Evolutionary conservation across 2,113 vertebrate genomes (phyloP), one percentile per base, ranked within the genome.

Genomic region (Bettongia penicillata): DNA sequence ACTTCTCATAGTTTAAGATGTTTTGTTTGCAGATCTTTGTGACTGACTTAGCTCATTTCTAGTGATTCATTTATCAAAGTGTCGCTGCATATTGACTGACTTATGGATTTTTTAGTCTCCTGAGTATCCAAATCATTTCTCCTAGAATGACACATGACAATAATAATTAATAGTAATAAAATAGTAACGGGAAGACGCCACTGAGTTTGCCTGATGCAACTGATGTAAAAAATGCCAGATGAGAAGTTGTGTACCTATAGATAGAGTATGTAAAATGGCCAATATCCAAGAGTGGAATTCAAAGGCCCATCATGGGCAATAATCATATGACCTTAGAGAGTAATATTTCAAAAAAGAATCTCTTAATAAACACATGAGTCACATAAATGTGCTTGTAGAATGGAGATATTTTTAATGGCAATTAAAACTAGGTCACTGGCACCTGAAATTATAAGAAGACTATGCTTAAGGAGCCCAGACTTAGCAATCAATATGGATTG

Each of bases 11-110:
- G 91, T 95, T 96, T 95, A 90, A 93, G 90, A 93, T 19, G 57
- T 92, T 94, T 95, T 12, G 94, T 93, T 96, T 93, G 93, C 57
- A 50, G 43, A 8, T 22, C n/a, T 84, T 84, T 84, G n/a, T 43
- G n/a, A n/a, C 1, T 96, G 49, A 93, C 37, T 94, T 95, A 94
- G 57, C 9, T 92, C 50, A 47, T 91, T 91, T 24, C 26, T 26
- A 28, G 53, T 90, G 8, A 23, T 89, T 91, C 48, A 90, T 95
- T 23, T 92, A 84, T 31, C 55, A 96, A 47, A 77, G 43, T n/a
- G 26, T 51, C 23, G 43, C 16, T 23, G 68, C 43, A 43, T 84
- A 84, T 43, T 61, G 26, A 53, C 43, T 25, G 48, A 93, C 0
- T 94, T 10, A 47, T 51, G 91, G 37, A 10, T 53, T 49, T 93